A percentile compares a stretch with the other conserved stretches of the same genome.
phyloP scores from a whole-genome alignment of 2,797 vertebrate species.

The Dendrocincla tyrannina region DNA sequence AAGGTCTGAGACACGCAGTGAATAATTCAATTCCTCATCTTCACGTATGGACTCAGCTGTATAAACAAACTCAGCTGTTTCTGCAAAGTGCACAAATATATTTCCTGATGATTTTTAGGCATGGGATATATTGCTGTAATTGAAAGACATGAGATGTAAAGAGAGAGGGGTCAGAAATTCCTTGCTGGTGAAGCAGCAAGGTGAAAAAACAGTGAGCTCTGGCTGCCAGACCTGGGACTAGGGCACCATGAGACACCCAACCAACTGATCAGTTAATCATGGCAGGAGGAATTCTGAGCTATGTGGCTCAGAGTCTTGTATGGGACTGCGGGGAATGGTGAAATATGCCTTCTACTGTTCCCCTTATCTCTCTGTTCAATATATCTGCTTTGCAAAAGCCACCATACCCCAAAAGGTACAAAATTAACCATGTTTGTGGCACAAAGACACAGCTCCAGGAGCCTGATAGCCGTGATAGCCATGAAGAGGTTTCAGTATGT shows the following conservation, averaged over 20 bases:
- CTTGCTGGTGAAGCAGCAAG: not conserved
- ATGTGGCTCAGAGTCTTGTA: fast-evolving
- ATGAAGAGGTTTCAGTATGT: not conserved
- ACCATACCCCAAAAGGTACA: not conserved
- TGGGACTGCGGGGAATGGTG: not conserved
- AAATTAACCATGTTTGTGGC: not conserved
- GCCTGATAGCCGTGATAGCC: not conserved
- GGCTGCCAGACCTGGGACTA: not conserved
- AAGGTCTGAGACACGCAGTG: constrained; percentile 57
- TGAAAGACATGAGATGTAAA: not conserved
- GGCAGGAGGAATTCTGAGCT: not conserved
- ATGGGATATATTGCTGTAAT: not conserved
- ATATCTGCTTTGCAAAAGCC: not conserved
- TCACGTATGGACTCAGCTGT: constrained; percentile 42
- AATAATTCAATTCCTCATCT: constrained; percentile 70
- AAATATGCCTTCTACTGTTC: not conserved
- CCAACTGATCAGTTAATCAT: not conserved
- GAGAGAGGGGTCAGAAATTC: not conserved
- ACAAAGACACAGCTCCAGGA: fast-evolving
- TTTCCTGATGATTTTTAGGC: not conserved
- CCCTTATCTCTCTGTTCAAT: not conserved
- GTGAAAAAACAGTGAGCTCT: not conserved
- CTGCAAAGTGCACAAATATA: not conserved
- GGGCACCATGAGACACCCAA: not conserved
- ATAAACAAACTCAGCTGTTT: constrained; percentile 53